Base-by-base conservation (phyloP, 2,888 invertebrate species). In the Micoletzkya japonica region DNA sequence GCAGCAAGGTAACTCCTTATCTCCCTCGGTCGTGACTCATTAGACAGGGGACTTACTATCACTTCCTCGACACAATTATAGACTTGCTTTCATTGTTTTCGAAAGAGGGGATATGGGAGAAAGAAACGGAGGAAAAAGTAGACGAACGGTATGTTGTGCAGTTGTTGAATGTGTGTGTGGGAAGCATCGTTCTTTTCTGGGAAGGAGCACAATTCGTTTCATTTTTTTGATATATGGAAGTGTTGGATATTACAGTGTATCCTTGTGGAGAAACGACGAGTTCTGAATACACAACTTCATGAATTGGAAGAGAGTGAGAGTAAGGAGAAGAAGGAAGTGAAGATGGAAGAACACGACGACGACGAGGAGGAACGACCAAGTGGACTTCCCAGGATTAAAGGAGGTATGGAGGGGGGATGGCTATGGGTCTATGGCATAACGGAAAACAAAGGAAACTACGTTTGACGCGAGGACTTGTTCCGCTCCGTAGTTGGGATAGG, bases 241-340 rank as follows among this genome's bases (percentile, higher is more conserved):
- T n/a, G n/a, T n/a, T n/a, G n/a, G n/a, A n/a, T n/a, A n/a, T 44
- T 39, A 75, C 75, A 63, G 61, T 82, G 80, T 64, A 73, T 76
- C 30, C 64, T 81, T 54, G 80, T 81, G 14, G 80, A 82, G 69
- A 76, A 76, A 52, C 72, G 81, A 30, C 69, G 82, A 63, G 75
- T 76, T 6, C 64, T 82, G 52, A 82, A 82, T 57, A 70, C 77
- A 4, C 75, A 79, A 67, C 70, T 82, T 14, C 79, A 82, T 70
- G 79, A 80, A 50, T 64, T 80, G 34, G 79, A 81, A 49, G 77
- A 73, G 24, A 73, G 72, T 44, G 30, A 60, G 28, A 73, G 73
- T 17, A 73, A 63, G 37, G 63, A 63, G 17, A 63, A 63, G 50
- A 66, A 52, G 7, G 66, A 66, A 10, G 66, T 28, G 28, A 26